Percentiles rank a stretch among this genome's conserved stretches.
phyloP scores from a whole-genome alignment of 2,797 vertebrate species.

The Phataginus tetradactyla region DNA sequence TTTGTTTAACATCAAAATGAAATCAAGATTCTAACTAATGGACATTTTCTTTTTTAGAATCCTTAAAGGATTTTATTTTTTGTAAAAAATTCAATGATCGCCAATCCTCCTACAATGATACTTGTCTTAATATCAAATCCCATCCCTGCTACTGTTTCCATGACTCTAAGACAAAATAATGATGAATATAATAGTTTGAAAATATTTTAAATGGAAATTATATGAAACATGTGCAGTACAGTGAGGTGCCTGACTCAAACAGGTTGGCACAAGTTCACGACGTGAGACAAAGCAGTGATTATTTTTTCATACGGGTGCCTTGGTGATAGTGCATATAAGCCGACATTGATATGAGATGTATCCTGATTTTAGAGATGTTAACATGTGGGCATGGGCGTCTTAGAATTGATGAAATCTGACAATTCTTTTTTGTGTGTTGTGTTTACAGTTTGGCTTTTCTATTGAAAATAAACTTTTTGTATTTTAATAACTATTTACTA shows the following conservation, averaged over 20 bases:
- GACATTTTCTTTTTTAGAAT: not conserved
- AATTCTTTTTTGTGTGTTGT: not conserved
- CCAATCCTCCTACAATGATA: not conserved
- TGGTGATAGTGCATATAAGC: not conserved
- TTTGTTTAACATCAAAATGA: not conserved
- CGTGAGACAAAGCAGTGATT: not conserved
- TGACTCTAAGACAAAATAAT: not conserved
- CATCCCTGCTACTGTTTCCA: not conserved
- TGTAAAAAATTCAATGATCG: not conserved
- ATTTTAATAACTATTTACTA: not conserved
- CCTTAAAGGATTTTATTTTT: not conserved
- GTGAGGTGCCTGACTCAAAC: not conserved
- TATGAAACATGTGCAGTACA: not conserved
- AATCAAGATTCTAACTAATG: not conserved
- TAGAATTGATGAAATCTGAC: not conserved
- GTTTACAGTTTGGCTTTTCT: not conserved
- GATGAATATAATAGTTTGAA: not conserved
- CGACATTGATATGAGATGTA: not conserved
- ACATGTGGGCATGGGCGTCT: not conserved
- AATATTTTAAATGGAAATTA: not conserved
- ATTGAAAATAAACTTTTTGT: not conserved
- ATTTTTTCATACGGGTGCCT: not conserved
- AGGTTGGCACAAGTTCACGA: not conserved
- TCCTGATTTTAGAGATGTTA: not conserved
- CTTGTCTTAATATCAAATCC: slow-evolving; percentile 3